These are phyloP conservation scores for Onychostruthus taczanowskii DNA, from an alignment of 2,113 vertebrate species.

Conservation along the genomic window DNA sequence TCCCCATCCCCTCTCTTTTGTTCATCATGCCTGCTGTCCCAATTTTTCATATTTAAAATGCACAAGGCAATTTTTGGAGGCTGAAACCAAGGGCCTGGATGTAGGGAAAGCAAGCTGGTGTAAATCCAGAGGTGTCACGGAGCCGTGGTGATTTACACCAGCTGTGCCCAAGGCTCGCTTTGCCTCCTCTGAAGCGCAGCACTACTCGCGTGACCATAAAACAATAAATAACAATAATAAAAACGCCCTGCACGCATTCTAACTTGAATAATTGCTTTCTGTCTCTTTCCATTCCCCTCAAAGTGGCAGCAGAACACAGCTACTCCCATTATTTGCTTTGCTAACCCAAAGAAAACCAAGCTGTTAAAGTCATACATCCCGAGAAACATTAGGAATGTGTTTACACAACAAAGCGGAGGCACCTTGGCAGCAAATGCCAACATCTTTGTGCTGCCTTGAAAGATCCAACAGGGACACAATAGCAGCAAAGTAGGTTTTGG, in stretches of 20 bases:
- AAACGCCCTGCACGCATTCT: neutral
- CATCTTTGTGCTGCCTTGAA: neutral
- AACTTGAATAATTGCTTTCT: conserved; percentile 34
- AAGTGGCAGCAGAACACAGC: neutral
- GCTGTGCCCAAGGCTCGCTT: neutral
- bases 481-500: neutral
- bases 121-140: neutral
- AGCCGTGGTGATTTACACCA: neutral
- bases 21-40: neutral
- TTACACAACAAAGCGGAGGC: neutral
- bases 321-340: conserved; percentile 13
- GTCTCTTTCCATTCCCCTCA: neutral
- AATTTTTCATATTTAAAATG: neutral
- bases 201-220: neutral
- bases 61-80: neutral
- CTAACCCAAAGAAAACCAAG: neutral
- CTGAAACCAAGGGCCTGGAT: neutral
- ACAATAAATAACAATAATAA: conserved; percentile 42
- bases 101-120: neutral
- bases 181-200: neutral
- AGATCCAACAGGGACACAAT: neutral
- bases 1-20: neutral
- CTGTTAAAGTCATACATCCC: neutral
- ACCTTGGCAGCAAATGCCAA: neutral
- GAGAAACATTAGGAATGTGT: neutral